Percentiles rank a stretch among this genome's conserved stretches.
Conservation (phyloP, 2,797 vertebrate species). For the Neomorphus geoffroyi region DNA sequence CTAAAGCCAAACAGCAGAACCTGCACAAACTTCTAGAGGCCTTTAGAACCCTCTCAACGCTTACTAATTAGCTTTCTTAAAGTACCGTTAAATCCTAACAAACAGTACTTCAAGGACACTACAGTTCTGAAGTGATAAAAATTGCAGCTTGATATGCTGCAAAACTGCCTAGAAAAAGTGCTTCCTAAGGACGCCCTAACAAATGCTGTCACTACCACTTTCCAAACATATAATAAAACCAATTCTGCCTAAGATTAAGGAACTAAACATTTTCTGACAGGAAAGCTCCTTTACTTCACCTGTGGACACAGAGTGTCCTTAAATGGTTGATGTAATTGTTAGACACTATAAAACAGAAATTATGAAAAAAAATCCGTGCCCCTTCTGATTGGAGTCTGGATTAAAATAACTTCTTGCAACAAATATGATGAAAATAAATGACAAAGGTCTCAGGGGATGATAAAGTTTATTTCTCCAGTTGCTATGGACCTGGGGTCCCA, state of each 20-base stretch:
- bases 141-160: neutral
- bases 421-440: neutral
- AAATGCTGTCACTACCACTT: neutral
- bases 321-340: neutral
- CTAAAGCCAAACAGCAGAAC: neutral
- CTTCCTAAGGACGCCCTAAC: neutral
- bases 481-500: neutral
- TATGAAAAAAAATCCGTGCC: rapidly evolving
- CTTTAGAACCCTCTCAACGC: neutral
- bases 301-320: neutral
- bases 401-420: neutral
- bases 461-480: neutral
- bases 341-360: neutral
- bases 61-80: neutral
- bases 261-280: neutral
- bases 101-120: neutral
- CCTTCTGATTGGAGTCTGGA: neutral
- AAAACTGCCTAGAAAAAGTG: neutral
- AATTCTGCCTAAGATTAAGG: neutral
- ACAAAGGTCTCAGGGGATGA: neutral
- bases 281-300: neutral
- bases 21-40: conserved; percentile 1
- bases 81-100: neutral
- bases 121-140: neutral
- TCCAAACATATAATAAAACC: neutral